Evolutionary conservation across 2,888 invertebrate species (phyloP), one percentile per base, ranked within the genome.

Genomic region (Callimorpha dominula): DNA sequence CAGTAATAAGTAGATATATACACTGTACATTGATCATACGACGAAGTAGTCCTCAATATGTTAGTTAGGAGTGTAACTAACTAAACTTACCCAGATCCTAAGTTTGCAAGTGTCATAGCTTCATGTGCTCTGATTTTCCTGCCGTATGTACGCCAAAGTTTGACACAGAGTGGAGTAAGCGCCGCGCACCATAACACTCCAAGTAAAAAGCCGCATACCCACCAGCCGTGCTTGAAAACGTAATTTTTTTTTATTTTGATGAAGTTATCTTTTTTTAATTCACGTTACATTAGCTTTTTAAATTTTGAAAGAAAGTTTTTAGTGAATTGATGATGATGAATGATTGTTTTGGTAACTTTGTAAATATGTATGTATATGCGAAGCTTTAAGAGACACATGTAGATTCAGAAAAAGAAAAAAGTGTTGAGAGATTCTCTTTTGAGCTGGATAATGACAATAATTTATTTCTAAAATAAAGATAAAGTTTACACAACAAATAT

Each of bases 171-270:
- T 0, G 97, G 97, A 15, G 93, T 92, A 31, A 95, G 82, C 0
- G 97, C 96, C 6, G 96, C 96, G 75, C 97, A 96, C 96, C 97
- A 97, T 20, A 96, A 84, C 91, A 88, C 66, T 88, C 96, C 88
- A 92, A 97, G 81, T 17, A 97, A 85, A 78, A 97, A 94, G 4
- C 96, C 96, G 73, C 97, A 96, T 72, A 97, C 96, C 97, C 97
- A 97, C 91, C 97, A 96, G 9, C 97, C 97, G 82, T 97, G 97
- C 97, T 97, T 91, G 65, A 83, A 79, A 42, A 60, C 11, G 9
- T 20, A 11, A 20, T 20, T n/a, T 52, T 54, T 54, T 4, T n/a
- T 50, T 0, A 50, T 15, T 50, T 15, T 50, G 5, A 15, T 50
- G 15, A 43, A 43, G 9, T 6, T 9, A 43, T 4, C 43, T 9